phyloP scores from a whole-genome alignment of 2,113 vertebrate species.

The Shinisaurus crocodilurus region DNA sequence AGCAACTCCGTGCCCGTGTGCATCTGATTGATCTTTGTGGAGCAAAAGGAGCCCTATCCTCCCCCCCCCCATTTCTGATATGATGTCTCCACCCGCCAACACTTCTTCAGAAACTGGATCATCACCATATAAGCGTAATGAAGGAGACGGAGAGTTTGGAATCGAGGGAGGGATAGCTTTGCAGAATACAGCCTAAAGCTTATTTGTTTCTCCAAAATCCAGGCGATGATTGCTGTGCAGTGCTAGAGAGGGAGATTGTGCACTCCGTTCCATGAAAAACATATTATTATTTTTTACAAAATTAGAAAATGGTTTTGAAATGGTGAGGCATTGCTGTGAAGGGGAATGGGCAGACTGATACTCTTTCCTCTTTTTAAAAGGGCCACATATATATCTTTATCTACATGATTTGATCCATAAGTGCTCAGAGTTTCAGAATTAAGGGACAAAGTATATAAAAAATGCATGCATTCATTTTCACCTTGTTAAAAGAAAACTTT shows the following conservation, averaged over 20 bases:
- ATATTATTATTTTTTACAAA: not conserved
- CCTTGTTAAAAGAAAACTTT: not conserved
- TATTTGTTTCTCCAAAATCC: not conserved
- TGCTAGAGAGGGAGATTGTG: not conserved
- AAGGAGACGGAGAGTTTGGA: not conserved
- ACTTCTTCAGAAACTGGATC: not conserved
- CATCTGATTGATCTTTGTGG: not conserved
- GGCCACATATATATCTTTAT: not conserved
- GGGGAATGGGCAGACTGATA: no score
- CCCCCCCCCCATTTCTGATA: not conserved
- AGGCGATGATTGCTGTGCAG: not conserved
- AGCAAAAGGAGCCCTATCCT: not conserved
- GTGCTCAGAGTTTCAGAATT: not conserved
- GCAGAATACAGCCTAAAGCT: not conserved
- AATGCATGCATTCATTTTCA: not conserved
- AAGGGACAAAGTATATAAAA: not conserved
- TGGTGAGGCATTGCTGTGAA: not conserved
- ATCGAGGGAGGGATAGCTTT: not conserved
- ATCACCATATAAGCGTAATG: not conserved
- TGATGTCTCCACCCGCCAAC: not conserved
- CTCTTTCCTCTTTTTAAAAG: not conserved
- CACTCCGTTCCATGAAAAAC: not conserved
- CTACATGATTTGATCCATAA: not conserved
- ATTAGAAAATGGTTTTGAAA: not conserved
- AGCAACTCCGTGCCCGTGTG: not conserved